Conservation (phyloP, 2,113 vertebrate species). For the Caranx melampygus region DNA sequence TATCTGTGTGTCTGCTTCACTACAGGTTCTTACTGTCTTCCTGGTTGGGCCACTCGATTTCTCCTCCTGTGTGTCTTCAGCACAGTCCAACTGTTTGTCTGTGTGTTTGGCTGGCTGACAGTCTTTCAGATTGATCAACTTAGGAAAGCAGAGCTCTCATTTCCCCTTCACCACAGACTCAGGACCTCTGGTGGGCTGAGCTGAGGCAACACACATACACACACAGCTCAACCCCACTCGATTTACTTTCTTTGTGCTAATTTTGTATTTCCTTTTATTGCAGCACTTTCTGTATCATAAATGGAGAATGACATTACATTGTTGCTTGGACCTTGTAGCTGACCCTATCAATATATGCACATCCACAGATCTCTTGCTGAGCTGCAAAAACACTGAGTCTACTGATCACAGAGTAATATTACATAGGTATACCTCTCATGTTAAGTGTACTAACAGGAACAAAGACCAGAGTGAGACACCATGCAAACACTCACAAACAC, state of each 20-base stretch:
- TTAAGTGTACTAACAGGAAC: no score
- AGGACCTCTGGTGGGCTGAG: constrained; percentile 1
- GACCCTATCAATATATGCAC: no score
- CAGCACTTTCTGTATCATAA: background rate
- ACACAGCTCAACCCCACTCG: constrained; percentile 4
- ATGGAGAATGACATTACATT: background rate
- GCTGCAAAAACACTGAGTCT: background rate
- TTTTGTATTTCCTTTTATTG: background rate
- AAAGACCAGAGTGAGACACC: no score
- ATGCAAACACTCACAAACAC: no score
- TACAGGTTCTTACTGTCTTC: constrained; percentile 57
- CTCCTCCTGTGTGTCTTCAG: constrained; percentile 47
- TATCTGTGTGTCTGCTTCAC: constrained; percentile 41
- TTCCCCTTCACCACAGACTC: constrained; percentile 38
- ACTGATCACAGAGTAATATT: background rate
- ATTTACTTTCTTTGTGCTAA: no score
- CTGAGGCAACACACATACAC: constrained; percentile 7
- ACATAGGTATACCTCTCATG: background rate
- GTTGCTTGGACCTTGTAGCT: background rate
- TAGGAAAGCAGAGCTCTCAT: constrained; percentile 38
- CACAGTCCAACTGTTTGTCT: constrained; percentile 33
- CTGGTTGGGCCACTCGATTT: constrained; percentile 17
- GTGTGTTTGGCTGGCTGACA: constrained; percentile 24
- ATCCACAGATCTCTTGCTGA: background rate
- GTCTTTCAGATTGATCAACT: constrained; percentile 25